Base-by-base conservation (phyloP, 2,888 invertebrate genomes). In the Nematopogon swammerdamellus region DNA sequence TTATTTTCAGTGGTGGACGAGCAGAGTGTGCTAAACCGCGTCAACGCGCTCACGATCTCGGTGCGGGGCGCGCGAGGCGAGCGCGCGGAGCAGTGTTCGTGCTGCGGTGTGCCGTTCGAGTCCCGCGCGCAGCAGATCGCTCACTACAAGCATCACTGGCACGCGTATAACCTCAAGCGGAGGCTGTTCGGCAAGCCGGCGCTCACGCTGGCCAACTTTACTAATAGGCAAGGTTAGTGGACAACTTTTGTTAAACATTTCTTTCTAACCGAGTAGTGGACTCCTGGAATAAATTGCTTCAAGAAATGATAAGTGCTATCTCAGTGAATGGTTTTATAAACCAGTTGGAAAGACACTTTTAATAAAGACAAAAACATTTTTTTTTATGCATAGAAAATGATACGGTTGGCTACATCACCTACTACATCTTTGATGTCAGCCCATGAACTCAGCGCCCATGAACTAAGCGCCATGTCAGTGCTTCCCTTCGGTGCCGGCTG, bases 91-190 rank as follows among this genome's bases (percentile, higher is more conserved):
- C 63, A 67, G 46, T 80, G 80, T 53, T 79, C 79, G 0, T 72
- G 72, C 51, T 80, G 80, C 51, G 72, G 74, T 2, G 74, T 77
- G 0, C 80, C 80, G 0, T 89, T 89, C 59, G 72, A 80, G 20
- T 74, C 84, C 47, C 64, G 84, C 46, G 69, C 72, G 0, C 81
- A 85, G 51, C 89, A 92, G 65, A 83, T 86, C 16, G 80, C 85
- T 5, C 93, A 93, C 64, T 92, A 89, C 62, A 90, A 89, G 61
- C 72, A 89, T 36, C 92, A 92, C 63, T 92, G 91, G 92, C 92
- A 93, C 64, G 82, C 90, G 2, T 90, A 90, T 60, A 93, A 93
- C 68, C 70, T 93, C 42, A 91, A 90, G 59, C 83, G 86, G 55
- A 86, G 85, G 54, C 64, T 92, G 11, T 81, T 82, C 56, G 86